Evolutionary conservation across 2,797 vertebrate species (phyloP), one percentile per base, ranked within the genome.

Genomic region (Avahi laniger): DNA sequence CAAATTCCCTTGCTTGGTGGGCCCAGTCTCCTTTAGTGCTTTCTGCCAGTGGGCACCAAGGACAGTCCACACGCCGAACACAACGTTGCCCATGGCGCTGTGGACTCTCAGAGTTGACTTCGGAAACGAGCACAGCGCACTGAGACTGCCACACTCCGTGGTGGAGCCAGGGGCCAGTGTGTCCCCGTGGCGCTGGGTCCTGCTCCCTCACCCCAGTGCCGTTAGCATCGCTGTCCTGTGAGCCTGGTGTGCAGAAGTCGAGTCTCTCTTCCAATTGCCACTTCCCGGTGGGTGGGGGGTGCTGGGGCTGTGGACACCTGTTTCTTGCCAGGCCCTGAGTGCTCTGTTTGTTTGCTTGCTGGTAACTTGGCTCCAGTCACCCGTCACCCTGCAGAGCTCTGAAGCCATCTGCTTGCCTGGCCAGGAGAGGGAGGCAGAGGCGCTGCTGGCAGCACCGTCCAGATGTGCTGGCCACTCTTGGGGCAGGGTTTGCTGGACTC

Each of bases 121-220:
- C 78, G 75, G 46, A 82, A 89, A 89, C 67, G 15, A 57, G 86
- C 14, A 20, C 28, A 33, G 61, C 43, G 59, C 70, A 35, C 50
- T n/a, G 86, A 46, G 50, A 75, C 48, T 26, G 41, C 79, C 26
- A 1, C 46, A 61, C 88, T 46, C 69, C 18, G 28, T 38, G 50
- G 50, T 20, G 88, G 80, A 75, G 73, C 70, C 91, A 38, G 41
- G 76, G 91, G 57, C 84, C 91, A 67, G 46, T n/a, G 26, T 81
- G 18, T 57, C 65, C 48, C 59, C 8, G n/a, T 35, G 86, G 84
- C 50, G 65, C 92, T 81, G 63, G 76, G 92, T 61, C 28, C 89
- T 73, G 43, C 46, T n/a, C 4, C 54, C 43, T 94, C 94, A 38
- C 69, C 69, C 73, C 43, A 4, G 54, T 41, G 57, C 50, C 46